Base-by-base conservation (phyloP, 2,113 vertebrate species). In the Dendropsophus ebraccatus region DNA sequence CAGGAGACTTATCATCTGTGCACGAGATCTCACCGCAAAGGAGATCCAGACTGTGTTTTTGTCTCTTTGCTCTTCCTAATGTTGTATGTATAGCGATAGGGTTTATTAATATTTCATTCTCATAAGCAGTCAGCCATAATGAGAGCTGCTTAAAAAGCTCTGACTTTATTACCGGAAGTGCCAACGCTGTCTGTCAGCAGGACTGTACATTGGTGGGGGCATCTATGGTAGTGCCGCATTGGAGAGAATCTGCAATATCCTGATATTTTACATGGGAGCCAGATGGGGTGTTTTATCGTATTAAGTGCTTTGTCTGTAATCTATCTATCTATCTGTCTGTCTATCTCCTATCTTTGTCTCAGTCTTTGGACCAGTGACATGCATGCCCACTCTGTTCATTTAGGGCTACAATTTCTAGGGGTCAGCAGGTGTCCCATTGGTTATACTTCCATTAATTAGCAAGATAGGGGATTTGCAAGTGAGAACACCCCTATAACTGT, bases 51-150 rank as follows among this genome's bases (percentile, higher is more conserved):
- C 70, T 30, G 25, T 49, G 21, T 73, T 83, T 72, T n/a, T 41
- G n/a, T 60, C 56, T 75, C 12, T 45, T 81, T 81, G 41, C 21
- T 30, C 45, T 67, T 3, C 41, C 56, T 50, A 50, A 82, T 69
- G 21, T 30, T 67, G 45, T 82, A 67, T 70, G n/a, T 45, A 50
- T 35, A 62, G 80, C 16, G 23, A 32, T 62, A 32, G 13, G 62
- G 37, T 69, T 25, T 65, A 65, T 41, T 80, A 67, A 81, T 81
- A 50, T 81, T 69, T 81, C 67, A 81, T 49, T 21, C 5, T 65
- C 60, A 81, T 47, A 81, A 67, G 60, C 23, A 47, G 60, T 52
- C 41, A 47, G 21, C 41, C 41, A 74, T 74, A 47, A 47, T 74
- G 23, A 49, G n/a, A 47, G 41, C 72, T 47, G 41, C 37, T 47